These are phyloP conservation scores for Malacosoma neustria DNA, from an alignment of 2,888 invertebrate genomes.

Conservation along the genomic window DNA sequence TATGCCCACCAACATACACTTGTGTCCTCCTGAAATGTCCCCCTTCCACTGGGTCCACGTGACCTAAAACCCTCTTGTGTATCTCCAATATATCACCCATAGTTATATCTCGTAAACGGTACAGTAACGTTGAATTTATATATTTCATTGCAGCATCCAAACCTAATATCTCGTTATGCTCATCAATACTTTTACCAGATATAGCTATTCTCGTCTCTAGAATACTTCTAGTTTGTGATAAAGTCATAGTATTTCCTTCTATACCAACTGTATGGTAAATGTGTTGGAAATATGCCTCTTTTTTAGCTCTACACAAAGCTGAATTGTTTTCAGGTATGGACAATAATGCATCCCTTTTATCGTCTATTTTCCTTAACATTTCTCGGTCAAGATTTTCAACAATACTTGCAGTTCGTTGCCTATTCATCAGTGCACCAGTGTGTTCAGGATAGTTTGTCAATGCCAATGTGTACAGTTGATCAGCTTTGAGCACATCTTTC, in stretches of 20 bases:
- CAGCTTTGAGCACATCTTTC: constrained; percentile 90
- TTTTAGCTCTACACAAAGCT: constrained; percentile 89
- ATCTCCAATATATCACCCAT: constrained; percentile 93
- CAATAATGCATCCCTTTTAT: constrained; percentile 87
- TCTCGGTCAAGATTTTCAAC: constrained; percentile 92
- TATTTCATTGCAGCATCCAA: constrained; percentile 96
- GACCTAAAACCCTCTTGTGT: constrained; percentile 93
- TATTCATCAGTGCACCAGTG: constrained; percentile 83
- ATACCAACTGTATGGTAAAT: constrained; percentile 98
- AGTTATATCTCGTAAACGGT: constrained; percentile 84
- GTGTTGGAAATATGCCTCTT: constrained; percentile 96
- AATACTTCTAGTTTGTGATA: constrained; percentile 92
- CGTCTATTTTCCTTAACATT: constrained; percentile 85
- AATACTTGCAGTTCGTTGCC: constrained; percentile 88
- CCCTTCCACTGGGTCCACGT: constrained; percentile 94
- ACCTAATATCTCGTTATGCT: constrained; percentile 97
- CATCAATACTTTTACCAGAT: constrained; percentile 93
- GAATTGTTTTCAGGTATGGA: constrained; percentile 87
- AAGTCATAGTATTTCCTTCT: constrained; percentile 97
- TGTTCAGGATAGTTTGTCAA: constrained; percentile 89
- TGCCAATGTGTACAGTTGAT: constrained; percentile 92
- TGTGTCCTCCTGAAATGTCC: constrained; percentile 92
- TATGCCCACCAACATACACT: constrained; percentile 96
- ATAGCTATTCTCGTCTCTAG: constrained; percentile 88
- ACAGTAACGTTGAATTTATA: constrained; percentile 86